Evolutionary conservation across 2,113 vertebrate genomes (phyloP).

Genomic region (Mormyrus iriodes): DNA sequence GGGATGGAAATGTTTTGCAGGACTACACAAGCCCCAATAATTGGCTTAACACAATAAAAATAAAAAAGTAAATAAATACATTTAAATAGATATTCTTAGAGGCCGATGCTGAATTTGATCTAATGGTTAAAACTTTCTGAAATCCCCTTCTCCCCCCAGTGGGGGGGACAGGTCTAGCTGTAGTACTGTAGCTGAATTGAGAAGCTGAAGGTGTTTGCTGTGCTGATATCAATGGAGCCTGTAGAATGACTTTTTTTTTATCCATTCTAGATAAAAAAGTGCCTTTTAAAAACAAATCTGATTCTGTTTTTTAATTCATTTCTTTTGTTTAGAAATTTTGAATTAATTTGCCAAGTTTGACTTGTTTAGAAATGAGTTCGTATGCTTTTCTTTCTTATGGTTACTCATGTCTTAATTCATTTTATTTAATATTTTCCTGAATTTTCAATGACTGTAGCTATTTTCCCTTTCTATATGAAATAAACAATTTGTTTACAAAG

Average conservation of each 20-base stretch:
- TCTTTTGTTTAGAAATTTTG: neutral
- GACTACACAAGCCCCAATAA: neutral
- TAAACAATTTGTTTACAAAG: slow-evolving; percentile 50
- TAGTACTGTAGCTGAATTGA: neutral
- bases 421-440: slow-evolving; percentile 45
- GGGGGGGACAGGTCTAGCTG: neutral
- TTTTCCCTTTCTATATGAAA: slow-evolving; percentile 44
- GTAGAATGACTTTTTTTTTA: neutral
- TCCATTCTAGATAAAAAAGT: neutral
- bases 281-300: neutral
- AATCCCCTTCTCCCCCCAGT: neutral
- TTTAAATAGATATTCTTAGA: no score
- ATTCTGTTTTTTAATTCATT: neutral
- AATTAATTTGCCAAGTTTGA: neutral
- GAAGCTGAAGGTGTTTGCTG: neutral
- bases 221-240: neutral
- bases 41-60: neutral
- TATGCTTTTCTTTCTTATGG: slow-evolving; percentile 32
- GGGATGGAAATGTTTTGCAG: neutral
- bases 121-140: neutral
- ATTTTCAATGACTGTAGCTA: slow-evolving; percentile 49
- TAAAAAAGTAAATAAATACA: no score
- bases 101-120: no score
- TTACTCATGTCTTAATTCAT: slow-evolving; percentile 39
- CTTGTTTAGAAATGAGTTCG: slow-evolving; percentile 35